Conservation (phyloP, 1,140 invertebrate species). For the Platorchestia sp. region DNA sequence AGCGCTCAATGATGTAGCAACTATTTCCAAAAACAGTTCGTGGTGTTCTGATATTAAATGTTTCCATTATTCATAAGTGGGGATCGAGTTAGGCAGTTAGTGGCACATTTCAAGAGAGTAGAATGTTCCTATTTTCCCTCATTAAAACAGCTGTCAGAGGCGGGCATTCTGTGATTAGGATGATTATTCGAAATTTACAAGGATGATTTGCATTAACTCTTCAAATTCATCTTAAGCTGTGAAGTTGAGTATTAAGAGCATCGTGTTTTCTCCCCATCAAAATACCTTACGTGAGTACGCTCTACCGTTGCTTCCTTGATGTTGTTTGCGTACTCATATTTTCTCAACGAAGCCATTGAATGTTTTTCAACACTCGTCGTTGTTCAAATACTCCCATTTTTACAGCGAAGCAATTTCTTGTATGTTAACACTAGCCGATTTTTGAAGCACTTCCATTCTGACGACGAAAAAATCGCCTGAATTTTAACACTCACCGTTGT, state of each 20-base stretch:
- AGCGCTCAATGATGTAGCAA: not conserved
- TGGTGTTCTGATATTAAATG: not conserved
- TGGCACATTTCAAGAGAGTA: not conserved
- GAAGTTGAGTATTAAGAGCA: not conserved
- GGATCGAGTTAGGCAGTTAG: not conserved
- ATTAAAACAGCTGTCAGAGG: not conserved
- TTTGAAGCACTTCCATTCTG: too few species aligned
- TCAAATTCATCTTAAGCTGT: not conserved
- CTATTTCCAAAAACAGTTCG: not conserved
- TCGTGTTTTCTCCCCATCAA: not conserved
- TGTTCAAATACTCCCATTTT: too few species aligned
- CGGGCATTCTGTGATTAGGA: not conserved
- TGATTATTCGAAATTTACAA: not conserved
- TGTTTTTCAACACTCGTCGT: too few species aligned
- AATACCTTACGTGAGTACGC: too few species aligned
- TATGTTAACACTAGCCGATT: too few species aligned
- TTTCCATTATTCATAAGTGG: not conserved
- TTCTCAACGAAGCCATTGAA: too few species aligned
- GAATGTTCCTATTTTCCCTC: not conserved
- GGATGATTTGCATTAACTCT: not conserved
- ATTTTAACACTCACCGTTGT: too few species aligned
- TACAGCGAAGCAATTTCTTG: too few species aligned
- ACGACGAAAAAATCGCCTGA: too few species aligned
- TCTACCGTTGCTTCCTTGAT: too few species aligned
- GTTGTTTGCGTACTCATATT: too few species aligned